Evolutionary conservation across 2,888 invertebrate species (phyloP), one percentile per base, ranked within the genome.

Genomic region (Scelioninae gen. 1): DNA sequence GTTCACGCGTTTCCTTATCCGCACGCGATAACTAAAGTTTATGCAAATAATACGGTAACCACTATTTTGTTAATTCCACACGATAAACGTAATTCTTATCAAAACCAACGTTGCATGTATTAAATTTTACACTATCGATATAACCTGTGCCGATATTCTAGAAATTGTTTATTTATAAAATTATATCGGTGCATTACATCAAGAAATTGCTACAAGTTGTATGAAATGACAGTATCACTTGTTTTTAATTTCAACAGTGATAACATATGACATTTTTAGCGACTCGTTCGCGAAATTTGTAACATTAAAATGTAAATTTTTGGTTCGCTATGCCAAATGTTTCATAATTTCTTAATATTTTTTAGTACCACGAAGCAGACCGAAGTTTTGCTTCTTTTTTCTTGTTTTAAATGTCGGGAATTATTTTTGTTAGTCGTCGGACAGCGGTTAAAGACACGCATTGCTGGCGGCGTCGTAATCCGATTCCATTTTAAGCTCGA

Each of bases 1-100:
- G 81, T 77, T 80, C 82, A 77, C 82, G 83, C 84, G 81, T 81
- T 71, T 78, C 78, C 81, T 85, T 83, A 85, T 81, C 83, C 83
- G 72, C 81, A 83, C 83, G 85, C 83, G 85, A 85, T 81, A 83
- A 68, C 74, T 56, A 69, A 81, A 78, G 84, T 82, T 81, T 77
- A 84, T 82, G 84, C 81, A 82, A 84, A 84, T 84, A 84, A 81
- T 75, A 68, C 68, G 63, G 43, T 81, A 80, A 79, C 80, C 58
- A 77, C 81, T 81, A 74, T 84, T 84, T 81, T 77, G 81, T 83
- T 81, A 74, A 84, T 75, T 81, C 65, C 55, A 69, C 63, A 74
- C 74, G 84, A 81, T 81, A 75, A 81, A 81, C 77, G 74, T 84
- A 80, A 83, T 69, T 82, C 82, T 82, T 82, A 78, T 82, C 77